Evolutionary conservation across 2,113 vertebrate genomes (phyloP), one percentile per base, ranked within the genome.

Genomic region (Urocynchramus pylzowi): DNA sequence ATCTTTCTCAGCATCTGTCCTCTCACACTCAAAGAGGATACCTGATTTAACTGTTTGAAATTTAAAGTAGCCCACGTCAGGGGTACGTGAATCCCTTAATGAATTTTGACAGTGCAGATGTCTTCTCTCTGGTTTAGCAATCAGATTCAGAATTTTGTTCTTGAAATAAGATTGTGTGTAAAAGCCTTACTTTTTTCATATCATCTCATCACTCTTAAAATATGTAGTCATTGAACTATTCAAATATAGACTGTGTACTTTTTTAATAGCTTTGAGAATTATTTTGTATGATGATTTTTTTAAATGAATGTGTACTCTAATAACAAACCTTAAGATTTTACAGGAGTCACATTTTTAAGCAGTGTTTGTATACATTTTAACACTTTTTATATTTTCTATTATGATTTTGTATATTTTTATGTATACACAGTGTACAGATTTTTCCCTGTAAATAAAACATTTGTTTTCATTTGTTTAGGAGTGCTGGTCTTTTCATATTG

Each of bases 371-470:
- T 95, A 98, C 98, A 98, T 98, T 98, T 98, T 98, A 98, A 98
- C 97, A 97, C 97, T 98, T 98, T 97, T 95, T 97, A 97, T 98
- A 98, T 98, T 98, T 98, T 98, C 97, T 98, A 98, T 98, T 98
- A 98, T 98, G 97, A 95, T 98, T 98, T 98, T 98, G 98, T 98
- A 98, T 98, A 98, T 98, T 98, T 98, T 98, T 98, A 98, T 97
- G 98, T 98, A 97, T 98, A 98, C 96, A 97, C 96, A 98, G 93
- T 98, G 98, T 98, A 98, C 96, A 98, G 98, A 97, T 79, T 97
- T 97, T 96, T 97, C 97, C 97, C 90, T 98, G 98, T 98, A 98
- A 98, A 98, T 98, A 98, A 98, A 98, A 96, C 90, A 94, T 97
- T 93, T 96, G 96, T 97, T 98, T 98, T 97, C 97, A 96, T 97